Evolutionary conservation across 1,140 invertebrate species (phyloP).

Genomic region (Microplitis mediator): DNA sequence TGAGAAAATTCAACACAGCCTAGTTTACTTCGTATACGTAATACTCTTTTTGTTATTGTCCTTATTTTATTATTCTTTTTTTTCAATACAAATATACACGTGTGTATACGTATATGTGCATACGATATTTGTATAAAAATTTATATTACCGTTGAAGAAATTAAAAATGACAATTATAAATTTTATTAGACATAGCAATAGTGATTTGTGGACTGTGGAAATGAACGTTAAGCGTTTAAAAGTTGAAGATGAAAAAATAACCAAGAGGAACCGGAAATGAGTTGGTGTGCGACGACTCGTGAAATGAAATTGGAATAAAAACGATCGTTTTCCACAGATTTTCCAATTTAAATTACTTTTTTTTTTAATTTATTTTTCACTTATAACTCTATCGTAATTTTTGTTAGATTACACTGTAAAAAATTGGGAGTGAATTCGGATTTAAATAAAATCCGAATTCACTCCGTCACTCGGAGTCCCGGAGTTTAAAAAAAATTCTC

Average conservation of each 20-base stretch:
- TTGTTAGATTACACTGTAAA: not conserved
- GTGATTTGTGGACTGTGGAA: not conserved
- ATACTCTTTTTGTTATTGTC: not conserved
- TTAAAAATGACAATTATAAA: too few relatives aligned
- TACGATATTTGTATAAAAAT: too few relatives aligned
- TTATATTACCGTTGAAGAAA: too few relatives aligned
- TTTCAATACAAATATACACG: not conserved
- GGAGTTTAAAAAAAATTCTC: too few relatives aligned
- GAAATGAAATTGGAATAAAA: conserved; percentile 31
- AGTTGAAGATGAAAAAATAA: not conserved
- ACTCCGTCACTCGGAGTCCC: too few relatives aligned
- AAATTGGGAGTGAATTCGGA: not conserved
- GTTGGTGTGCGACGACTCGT: conserved; percentile 34
- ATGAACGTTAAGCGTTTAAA: not conserved
- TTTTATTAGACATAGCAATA: not conserved
- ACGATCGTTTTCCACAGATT: conserved; percentile 32
- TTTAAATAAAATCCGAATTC: too few relatives aligned
- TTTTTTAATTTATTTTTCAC: not conserved
- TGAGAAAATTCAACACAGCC: too few relatives aligned
- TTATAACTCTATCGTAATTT: not conserved
- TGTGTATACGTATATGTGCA: too few relatives aligned
- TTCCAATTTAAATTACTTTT: not conserved
- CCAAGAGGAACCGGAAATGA: conserved; percentile 22
- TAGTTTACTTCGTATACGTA: too few relatives aligned
- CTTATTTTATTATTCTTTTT: not conserved